Base-by-base conservation (phyloP, 2,113 vertebrate genomes). In the Alouatta palliata region DNA sequence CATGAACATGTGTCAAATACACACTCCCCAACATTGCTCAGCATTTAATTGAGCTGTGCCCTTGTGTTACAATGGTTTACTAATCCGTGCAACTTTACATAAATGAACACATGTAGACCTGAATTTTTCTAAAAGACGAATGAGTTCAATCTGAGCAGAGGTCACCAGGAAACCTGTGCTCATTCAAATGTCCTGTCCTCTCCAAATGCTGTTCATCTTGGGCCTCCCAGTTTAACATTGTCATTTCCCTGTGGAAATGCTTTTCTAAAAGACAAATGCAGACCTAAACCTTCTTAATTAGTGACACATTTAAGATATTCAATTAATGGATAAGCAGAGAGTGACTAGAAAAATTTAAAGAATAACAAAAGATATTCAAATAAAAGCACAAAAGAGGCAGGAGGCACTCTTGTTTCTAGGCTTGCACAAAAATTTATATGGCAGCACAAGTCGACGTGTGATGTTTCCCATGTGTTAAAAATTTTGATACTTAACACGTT, bases 361-460 rank as follows among this genome's bases (percentile, higher is more conserved):
- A 68, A 35, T 35, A 68, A 68, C 13, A 68, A 68, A 32, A 14
- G 12, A 30, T 66, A 87, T 40, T 84, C 75, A 93, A 70, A 90
- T 45, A 81, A 58, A 96, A 77, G 35, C 71, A 84, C 4, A 75
- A n/a, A 93, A 93, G 82, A 77, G 49, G 37, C 56, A 90, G 56
- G 64, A 81, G 25, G n/a, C 76, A 85, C 13, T 93, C 66, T 87
- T 71, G 56, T 35, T 66, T 90, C 71, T 54, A 97, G 82, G 73
- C 73, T 95, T 91, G 17, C 37, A 66, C 82, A 47, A 93, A 91
- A 68, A 83, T 66, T 93, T 79, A 95, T 77, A 79, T 93, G 83
- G 76, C 56, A 93, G 66, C 45, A 82, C 23, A 73, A 93, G 58
- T 47, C 68, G 76, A 81, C 73, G 35, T 17, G 21, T 87, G 64